These are phyloP conservation scores for Eumerus sabulonum DNA, from an alignment of 2,888 invertebrate species.

Conservation along the genomic window DNA sequence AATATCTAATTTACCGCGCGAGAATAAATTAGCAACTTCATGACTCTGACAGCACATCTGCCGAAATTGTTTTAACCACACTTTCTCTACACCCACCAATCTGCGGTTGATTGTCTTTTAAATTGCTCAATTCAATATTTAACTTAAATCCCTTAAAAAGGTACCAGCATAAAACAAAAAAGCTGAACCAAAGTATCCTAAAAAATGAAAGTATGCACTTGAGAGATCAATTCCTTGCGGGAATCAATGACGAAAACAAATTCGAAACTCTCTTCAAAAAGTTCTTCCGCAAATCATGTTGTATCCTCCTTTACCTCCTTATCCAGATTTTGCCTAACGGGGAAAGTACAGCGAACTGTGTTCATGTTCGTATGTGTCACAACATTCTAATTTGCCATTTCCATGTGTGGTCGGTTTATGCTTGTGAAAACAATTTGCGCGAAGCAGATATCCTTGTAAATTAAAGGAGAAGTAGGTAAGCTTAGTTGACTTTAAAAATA, in stretches of 20 bases:
- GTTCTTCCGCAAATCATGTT: constrained; percentile 37
- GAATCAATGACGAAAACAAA: constrained; percentile 54
- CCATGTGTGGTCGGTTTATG: constrained; percentile 29
- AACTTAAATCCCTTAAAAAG: no score
- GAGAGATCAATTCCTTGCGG: constrained; percentile 14
- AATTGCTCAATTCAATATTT: constrained; percentile 28
- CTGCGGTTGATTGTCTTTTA: constrained; percentile 31
- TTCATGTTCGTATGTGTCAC: constrained; percentile 18
- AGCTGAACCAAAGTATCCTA: no score
- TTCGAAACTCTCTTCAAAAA: constrained; percentile 60
- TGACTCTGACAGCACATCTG: no score
- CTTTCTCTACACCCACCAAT: no score
- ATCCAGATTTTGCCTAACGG: background rate
- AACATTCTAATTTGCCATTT: constrained; percentile 22
- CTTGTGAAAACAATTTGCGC: constrained; percentile 27
- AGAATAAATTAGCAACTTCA: no score
- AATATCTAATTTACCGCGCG: background rate
- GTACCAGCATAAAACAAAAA: no score
- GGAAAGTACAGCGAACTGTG: constrained; percentile 20
- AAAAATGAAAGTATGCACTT: constrained; percentile 18
- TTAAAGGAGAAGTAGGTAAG: constrained; percentile 24
- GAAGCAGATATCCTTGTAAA: constrained; percentile 49
- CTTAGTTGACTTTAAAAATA: constrained; percentile 7
- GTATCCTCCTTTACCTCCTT: constrained; percentile 18
- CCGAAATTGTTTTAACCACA: no score